Percentiles rank a stretch among this genome's conserved stretches.
These are phyloP conservation scores for Xestia xanthographa DNA, from an alignment of 2,888 invertebrate genomes.

Conservation along the genomic window DNA sequence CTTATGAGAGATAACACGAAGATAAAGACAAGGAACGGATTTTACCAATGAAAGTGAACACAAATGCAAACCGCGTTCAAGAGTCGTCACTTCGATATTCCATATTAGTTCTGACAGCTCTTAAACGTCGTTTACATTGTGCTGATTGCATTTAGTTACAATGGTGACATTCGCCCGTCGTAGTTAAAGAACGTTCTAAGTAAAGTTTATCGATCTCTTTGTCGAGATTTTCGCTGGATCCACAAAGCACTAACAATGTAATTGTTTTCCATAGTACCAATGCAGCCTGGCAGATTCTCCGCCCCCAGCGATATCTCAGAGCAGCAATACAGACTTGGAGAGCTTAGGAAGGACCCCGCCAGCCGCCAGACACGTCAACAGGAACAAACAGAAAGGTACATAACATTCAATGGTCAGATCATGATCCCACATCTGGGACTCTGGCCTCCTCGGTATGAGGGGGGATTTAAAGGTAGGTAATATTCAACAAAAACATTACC, in stretches of 20 bases:
- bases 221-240: neutral
- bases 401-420: neutral
- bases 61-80: neutral
- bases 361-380: constrained; percentile 77
- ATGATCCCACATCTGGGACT: neutral
- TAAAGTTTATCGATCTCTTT: neutral
- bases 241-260: neutral
- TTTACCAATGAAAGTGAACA: neutral
- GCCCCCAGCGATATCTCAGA: constrained; percentile 74
- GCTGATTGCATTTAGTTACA: neutral
- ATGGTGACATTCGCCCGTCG: neutral
- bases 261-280: constrained; percentile 72
- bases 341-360: constrained; percentile 87
- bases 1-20: neutral
- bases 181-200: neutral
- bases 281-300: constrained; percentile 73
- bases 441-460: neutral
- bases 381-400: constrained; percentile 84
- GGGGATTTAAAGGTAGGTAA: neutral
- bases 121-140: neutral
- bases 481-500: neutral
- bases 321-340: constrained; percentile 86
- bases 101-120: neutral
- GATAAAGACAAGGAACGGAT: neutral
- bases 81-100: neutral